Base-by-base conservation (phyloP, 2,113 vertebrate genomes). In the Salvelinus alpinus region DNA sequence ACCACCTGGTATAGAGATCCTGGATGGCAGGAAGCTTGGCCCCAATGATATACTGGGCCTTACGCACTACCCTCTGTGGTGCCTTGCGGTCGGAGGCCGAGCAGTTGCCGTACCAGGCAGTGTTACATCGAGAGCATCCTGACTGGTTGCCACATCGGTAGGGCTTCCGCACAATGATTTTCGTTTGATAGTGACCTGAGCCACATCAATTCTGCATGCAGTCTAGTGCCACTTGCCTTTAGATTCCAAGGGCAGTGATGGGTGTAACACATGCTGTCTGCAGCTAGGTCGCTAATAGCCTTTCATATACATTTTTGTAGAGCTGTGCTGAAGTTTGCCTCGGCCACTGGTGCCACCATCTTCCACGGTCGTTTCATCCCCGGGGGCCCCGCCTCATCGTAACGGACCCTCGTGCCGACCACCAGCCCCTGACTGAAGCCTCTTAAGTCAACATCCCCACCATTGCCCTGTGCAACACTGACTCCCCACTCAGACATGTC, bases 341-440 rank as follows among this genome's bases (percentile, higher is more conserved):
- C 97, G 34, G 93, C 94, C 80, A 97, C 96, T 0, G 98, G 97
- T 1, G 94, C 97, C 6, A 99, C 97, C 76, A 98, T 97, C 9
- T 99, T 99, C 38, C 97, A 98, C 0, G 97, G 97, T 1, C 96
- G 97, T 1, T 99, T 99, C 92, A 99, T 97, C n/a, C 98, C 98
- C 0, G 98, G 64, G 96, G 99, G 91, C 97, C 97, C 0, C 95
- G 97, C 1, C 95, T 99, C 29, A 95, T 99, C 16, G 98, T 99
- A 2, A 99, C 97, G 0, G 98, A 99, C 27, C 98, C 97, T 3
- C 94, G 97, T 24, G 97, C 97, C 51, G 97, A 99, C 83, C 98
- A 99, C 82, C 98, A 99, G 94, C 97, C 97, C 0, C 93, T 99
- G 83, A 99, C 97, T 0, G 98, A 99, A 90, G 97, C 98, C 0